Conservation (phyloP, 2,113 vertebrate species). For the Mystacornis crossleyi region DNA sequence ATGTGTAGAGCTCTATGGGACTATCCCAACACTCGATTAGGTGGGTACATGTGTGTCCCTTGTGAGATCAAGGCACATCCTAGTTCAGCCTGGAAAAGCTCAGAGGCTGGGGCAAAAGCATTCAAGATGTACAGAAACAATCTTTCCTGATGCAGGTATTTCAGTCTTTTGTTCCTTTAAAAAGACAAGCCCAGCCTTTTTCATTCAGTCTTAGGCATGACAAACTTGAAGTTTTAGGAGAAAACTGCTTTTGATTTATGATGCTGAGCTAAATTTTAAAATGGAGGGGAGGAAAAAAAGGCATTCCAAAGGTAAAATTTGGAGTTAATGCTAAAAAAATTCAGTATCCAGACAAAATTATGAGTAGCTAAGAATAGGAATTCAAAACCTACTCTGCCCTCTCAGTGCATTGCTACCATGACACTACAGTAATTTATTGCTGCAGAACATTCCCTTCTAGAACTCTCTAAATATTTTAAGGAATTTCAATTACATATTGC, state of each 20-base stretch:
- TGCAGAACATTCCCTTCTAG: conserved; percentile 33
- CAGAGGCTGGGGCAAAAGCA: background rate
- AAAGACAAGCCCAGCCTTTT: background rate
- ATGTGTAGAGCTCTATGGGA: background rate
- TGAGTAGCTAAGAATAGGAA: background rate
- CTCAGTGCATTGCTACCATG: background rate
- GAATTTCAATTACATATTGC: conserved; percentile 37
- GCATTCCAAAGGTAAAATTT: background rate
- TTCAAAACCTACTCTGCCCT: background rate
- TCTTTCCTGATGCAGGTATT: background rate
- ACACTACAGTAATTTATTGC: conserved; percentile 34
- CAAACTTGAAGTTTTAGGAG: background rate
- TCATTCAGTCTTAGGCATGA: background rate
- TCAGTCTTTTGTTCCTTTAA: background rate
- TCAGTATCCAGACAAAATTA: background rate
- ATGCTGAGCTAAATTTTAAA: background rate
- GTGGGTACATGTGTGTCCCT: accelerated
- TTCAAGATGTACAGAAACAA: background rate
- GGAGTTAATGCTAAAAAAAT: background rate
- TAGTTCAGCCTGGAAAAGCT: background rate
- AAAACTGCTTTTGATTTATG: background rate
- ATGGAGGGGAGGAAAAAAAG: accelerated
- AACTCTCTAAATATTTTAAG: conserved; percentile 62
- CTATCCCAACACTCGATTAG: accelerated
- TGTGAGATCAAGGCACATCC: background rate